Percentiles rank a stretch among this genome's conserved stretches.
phyloP scores from a whole-genome alignment of 1,140 invertebrate species.

The Sycobia sp. region DNA sequence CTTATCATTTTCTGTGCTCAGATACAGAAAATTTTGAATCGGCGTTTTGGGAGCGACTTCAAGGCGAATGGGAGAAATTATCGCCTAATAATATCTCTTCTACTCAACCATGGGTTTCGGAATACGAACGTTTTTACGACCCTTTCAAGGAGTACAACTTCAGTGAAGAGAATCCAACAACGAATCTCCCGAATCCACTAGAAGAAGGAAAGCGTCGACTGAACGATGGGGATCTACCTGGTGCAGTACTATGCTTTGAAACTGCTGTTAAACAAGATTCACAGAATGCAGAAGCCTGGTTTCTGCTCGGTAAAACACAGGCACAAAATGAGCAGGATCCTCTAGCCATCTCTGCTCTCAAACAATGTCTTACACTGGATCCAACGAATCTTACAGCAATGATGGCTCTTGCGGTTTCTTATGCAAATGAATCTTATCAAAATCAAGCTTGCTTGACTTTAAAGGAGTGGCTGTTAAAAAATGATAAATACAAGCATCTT shows the following conservation, averaged over 20 bases:
- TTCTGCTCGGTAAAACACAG: conserved; percentile 84
- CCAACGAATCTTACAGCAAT: conserved; percentile 82
- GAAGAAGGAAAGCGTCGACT: conserved; percentile 84
- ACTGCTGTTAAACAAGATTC: conserved; percentile 88
- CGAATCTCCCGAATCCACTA: conserved; percentile 79
- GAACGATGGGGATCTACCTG: conserved; percentile 86
- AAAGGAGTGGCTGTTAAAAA: conserved; percentile 83
- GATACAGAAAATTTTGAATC: conserved; percentile 61
- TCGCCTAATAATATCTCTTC: conserved; percentile 55
- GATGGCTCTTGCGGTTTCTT: conserved; percentile 90
- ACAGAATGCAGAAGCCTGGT: conserved; percentile 81
- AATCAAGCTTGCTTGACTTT: conserved; percentile 75
- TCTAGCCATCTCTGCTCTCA: conserved; percentile 85
- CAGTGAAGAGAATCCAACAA: conserved; percentile 85
- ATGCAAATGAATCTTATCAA: conserved; percentile 91
- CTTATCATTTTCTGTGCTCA: conserved; percentile 24
- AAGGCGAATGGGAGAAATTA: conserved; percentile 79
- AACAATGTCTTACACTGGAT: conserved; percentile 82
- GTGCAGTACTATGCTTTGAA: conserved; percentile 96
- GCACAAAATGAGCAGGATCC: conserved; percentile 91
- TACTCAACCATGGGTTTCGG: conserved; percentile 71
- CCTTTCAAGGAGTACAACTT: conserved; percentile 82
- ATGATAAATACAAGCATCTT: conserved; percentile 83
- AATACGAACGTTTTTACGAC: conserved; percentile 69
- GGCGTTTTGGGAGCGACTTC: conserved; percentile 77